Evolutionary conservation across 1,140 invertebrate species (phyloP).

Genomic region (Hypothenemus hampei): DNA sequence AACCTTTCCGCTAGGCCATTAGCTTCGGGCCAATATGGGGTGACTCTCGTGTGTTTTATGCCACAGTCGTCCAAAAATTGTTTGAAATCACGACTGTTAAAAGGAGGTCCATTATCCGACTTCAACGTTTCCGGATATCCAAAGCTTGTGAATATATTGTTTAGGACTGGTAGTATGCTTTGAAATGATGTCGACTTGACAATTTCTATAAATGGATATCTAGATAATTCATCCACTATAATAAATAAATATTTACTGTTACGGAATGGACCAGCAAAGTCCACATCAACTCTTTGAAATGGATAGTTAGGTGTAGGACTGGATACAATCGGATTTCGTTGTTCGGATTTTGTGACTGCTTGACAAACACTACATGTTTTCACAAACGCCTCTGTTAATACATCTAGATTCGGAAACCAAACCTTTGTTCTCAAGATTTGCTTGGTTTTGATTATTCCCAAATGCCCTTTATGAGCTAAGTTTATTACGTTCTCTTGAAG

Average conservation of each 20-base stretch:
- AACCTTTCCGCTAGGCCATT: too few species aligned
- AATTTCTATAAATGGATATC: slow-evolving; percentile 28
- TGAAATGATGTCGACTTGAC: slow-evolving; percentile 22
- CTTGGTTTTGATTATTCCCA: slow-evolving; percentile 39
- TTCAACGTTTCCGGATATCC: slow-evolving; percentile 24
- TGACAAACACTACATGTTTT: slow-evolving; percentile 24
- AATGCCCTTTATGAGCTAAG: slow-evolving; percentile 39
- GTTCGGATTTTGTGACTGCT: slow-evolving; percentile 12
- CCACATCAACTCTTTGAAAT: slow-evolving; percentile 31
- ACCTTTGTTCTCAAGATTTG: slow-evolving; percentile 39
- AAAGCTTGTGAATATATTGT: slow-evolving; percentile 23
- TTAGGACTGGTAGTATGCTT: slow-evolving; percentile 7
- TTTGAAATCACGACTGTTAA: slow-evolving; percentile 32
- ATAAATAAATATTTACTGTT: slow-evolving; percentile 27
- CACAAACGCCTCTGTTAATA: slow-evolving; percentile 34
- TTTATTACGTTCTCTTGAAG: slow-evolving; percentile 29
- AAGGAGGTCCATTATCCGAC: slow-evolving; percentile 36
- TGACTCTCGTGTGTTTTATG: slow-evolving; percentile 22
- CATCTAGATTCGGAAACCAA: slow-evolving; percentile 43
- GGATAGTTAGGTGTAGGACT: slow-evolving; percentile 31
- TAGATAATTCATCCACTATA: slow-evolving; percentile 35
- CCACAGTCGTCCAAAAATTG: slow-evolving; percentile 24
- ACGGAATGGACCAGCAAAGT: slow-evolving; percentile 31
- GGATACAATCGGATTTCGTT: slow-evolving; percentile 26
- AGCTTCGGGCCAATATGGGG: too few species aligned